A percentile compares a stretch with the other conserved stretches of the same genome.
Evolutionary conservation across 2,113 vertebrate species (phyloP).

Genomic region (Hystrix cristata): DNA sequence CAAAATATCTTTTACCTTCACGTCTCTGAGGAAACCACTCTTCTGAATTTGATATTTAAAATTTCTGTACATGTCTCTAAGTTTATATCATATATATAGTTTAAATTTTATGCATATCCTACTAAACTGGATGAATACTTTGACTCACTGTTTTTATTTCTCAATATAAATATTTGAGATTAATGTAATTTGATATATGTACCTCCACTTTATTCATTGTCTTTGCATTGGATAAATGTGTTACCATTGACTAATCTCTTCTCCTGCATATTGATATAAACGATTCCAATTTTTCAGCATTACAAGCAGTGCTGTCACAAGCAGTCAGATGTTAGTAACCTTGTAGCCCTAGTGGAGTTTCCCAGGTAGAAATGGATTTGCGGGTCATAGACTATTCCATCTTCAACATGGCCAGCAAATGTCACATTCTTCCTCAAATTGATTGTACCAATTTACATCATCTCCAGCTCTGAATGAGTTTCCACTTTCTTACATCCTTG

Average conservation of each 20-base stretch:
- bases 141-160: neutral
- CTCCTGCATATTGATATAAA: neutral
- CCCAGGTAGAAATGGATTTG: neutral
- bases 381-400: neutral
- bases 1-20: neutral
- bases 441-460: neutral
- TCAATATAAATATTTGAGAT: slow-evolving; percentile 9
- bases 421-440: neutral
- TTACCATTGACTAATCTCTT: neutral
- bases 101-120: neutral
- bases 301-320: neutral
- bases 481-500: neutral
- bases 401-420: slow-evolving; percentile 18
- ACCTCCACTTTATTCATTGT: neutral
- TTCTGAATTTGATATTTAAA: slow-evolving; percentile 42
- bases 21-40: neutral
- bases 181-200: neutral
- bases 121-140: neutral
- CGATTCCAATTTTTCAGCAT: neutral
- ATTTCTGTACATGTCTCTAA: slow-evolving; percentile 5
- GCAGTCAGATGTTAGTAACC: neutral
- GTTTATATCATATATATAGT: neutral
- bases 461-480: neutral
- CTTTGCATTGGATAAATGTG: neutral
- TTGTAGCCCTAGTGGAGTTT: neutral